Base-by-base conservation (phyloP, 2,113 vertebrate genomes). In the Carassius gibelio region DNA sequence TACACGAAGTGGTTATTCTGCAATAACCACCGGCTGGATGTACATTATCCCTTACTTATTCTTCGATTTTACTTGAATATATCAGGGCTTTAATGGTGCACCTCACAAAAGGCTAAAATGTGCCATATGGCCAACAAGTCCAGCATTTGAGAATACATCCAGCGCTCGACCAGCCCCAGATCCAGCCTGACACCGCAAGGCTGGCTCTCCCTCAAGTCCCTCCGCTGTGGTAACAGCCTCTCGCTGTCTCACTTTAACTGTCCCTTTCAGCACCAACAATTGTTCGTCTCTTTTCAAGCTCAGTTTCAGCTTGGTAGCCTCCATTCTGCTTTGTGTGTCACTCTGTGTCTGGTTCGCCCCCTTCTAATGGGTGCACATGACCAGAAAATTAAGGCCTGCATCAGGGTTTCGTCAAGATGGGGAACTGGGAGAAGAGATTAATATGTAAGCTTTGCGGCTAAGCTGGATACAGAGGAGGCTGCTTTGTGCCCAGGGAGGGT, bases 351-450 rank as follows among this genome's bases (percentile, higher is more conserved):
- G 92, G 91, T 94, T 95, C 89, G 92, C 91, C 91, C 94, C 91
- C 85, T 94, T 87, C 91, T 92, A 96, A 95, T 89, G 93, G 94
- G 93, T 94, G 94, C 88, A 91, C 93, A 94, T 95, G 95, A 96
- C 91, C 93, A 94, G 93, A 96, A 96, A 96, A 95, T 96, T 93
- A 96, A 93, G 95, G 89, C 64, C 57, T 87, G 90, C 85, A 87
- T 91, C 90, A 83, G 85, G 92, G 92, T 93, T 93, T 90, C 88
- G 91, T 75, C 86, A 71, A 94, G 92, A 89, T 84, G 87, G 75
- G 82, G 90, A 84, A 84, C 87, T 89, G 87, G 85, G 91, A 92
- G 90, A 90, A 93, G 93, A 95, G 95, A 96, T 95, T 95, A 96
- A 94, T 93, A 94, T 94, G 94, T 94, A 94, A 95, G 92, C 93